Conservation (phyloP, 2,888 invertebrate genomes). For the Eretmocerus hayati region DNA sequence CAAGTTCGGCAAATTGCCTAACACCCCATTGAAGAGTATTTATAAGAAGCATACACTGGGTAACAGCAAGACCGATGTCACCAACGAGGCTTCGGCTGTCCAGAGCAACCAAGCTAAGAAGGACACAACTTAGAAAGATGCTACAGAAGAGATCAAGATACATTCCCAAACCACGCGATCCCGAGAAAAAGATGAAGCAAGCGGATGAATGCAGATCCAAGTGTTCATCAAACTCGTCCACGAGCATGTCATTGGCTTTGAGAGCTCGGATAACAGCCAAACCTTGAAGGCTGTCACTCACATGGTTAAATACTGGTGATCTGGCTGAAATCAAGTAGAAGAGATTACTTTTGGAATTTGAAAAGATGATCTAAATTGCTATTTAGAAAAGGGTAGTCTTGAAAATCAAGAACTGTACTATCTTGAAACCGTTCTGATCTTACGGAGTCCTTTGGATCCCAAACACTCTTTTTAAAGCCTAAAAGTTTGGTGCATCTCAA, state of each 20-base stretch:
- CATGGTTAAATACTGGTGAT: conserved; percentile 77
- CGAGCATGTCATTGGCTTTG: conserved; percentile 59
- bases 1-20: conserved; percentile 62
- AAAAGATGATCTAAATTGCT: conserved; percentile 27
- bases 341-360: background rate
- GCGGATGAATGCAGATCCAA: conserved; percentile 62
- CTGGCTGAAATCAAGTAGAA: conserved; percentile 53
- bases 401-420: too few relatives aligned
- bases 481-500: too few relatives aligned
- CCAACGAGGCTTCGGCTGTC: conserved; percentile 43
- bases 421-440: too few relatives aligned
- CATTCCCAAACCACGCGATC: conserved; percentile 60
- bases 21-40: conserved; percentile 59
- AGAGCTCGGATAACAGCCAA: conserved; percentile 74
- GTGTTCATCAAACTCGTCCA: conserved; percentile 50
- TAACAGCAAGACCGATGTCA: conserved; percentile 51
- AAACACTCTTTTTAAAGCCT: too few relatives aligned
- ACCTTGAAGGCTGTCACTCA: conserved; percentile 73
- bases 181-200: conserved; percentile 61
- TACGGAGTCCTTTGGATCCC: too few relatives aligned
- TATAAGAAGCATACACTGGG: conserved; percentile 50
- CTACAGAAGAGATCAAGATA: conserved; percentile 59
- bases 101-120: conserved; percentile 55
- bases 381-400: background rate
- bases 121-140: conserved; percentile 55